Percentiles rank a stretch among this genome's conserved stretches.
Conservation (phyloP, 2,888 invertebrate genomes). For the Parelbella ahira region DNA sequence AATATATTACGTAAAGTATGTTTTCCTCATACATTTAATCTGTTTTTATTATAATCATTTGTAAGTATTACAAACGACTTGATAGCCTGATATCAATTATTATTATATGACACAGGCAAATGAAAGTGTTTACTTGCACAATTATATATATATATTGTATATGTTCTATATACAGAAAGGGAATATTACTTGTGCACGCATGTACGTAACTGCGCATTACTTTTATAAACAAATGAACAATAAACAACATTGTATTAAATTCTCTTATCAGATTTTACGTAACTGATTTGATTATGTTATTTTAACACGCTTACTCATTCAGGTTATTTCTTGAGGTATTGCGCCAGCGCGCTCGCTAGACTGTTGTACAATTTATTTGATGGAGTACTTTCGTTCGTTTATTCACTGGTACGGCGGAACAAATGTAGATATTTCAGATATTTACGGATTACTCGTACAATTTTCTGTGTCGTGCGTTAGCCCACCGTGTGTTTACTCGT, state of each 20-base stretch:
- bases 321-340: too few species aligned
- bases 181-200: slow-evolving; percentile 9
- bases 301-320: slow-evolving; percentile 1
- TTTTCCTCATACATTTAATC: slow-evolving; percentile 7
- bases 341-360: too few species aligned
- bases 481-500: not conserved
- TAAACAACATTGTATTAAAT: slow-evolving; percentile 11
- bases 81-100: slow-evolving; percentile 27
- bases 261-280: slow-evolving; percentile 5
- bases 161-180: not conserved
- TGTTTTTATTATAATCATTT: slow-evolving; percentile 12
- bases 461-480: not conserved
- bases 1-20: not conserved
- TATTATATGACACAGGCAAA: slow-evolving; percentile 18
- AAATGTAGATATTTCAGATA: too few species aligned
- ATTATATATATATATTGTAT: slow-evolving; percentile 5
- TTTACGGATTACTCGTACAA: too few species aligned
- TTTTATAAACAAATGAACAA: slow-evolving; percentile 6
- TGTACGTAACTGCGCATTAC: slow-evolving; percentile 15
- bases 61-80: slow-evolving; percentile 26
- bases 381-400: too few species aligned
- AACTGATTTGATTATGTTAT: slow-evolving; percentile 7
- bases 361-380: too few species aligned
- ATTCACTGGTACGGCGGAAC: too few species aligned
- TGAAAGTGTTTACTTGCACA: slow-evolving; percentile 25